Evolutionary conservation across 2,888 invertebrate species (phyloP).

Genomic region (Watsonalla cultraria): DNA sequence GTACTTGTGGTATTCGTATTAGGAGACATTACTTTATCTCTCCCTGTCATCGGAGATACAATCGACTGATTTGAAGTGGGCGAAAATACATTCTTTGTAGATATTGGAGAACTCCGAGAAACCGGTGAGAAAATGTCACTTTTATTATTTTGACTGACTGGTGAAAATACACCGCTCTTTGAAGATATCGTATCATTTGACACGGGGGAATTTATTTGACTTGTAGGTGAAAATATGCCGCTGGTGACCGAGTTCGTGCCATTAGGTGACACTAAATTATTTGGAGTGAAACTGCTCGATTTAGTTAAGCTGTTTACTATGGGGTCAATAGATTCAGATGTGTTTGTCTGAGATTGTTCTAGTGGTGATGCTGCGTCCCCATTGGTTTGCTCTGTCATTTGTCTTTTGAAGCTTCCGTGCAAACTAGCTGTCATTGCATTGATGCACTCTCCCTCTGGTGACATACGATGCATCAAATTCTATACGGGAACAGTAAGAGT

Average conservation of each 20-base stretch:
- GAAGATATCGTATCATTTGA: slow-evolving; percentile 75
- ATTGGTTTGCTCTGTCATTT: slow-evolving; percentile 69
- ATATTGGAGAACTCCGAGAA: slow-evolving; percentile 70
- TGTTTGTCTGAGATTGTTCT: slow-evolving; percentile 66
- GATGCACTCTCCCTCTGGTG: slow-evolving; percentile 83
- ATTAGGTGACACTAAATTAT: slow-evolving; percentile 70
- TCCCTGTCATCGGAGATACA: slow-evolving; percentile 61
- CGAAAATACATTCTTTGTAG: slow-evolving; percentile 69
- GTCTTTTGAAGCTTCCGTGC: slow-evolving; percentile 82
- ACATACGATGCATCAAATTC: slow-evolving; percentile 84
- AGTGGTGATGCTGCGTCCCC: slow-evolving; percentile 63
- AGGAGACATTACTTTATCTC: slow-evolving; percentile 67
- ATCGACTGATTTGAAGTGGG: slow-evolving; percentile 69
- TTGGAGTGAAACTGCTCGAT: slow-evolving; percentile 60
- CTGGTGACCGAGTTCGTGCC: slow-evolving; percentile 74
- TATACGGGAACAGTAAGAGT: slow-evolving; percentile 70
- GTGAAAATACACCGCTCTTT: slow-evolving; percentile 74
- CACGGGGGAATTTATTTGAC: slow-evolving; percentile 75
- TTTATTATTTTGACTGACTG: slow-evolving; percentile 72
- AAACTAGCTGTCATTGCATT: slow-evolving; percentile 81
- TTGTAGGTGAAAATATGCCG: slow-evolving; percentile 74
- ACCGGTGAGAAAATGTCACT: slow-evolving; percentile 70
- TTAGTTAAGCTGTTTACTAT: slow-evolving; percentile 63
- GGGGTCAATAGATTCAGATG: slow-evolving; percentile 60
- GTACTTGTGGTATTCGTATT: slow-evolving; percentile 71